A percentile compares a stretch with the other conserved stretches of the same genome.
Conservation (phyloP, 2,888 invertebrate species). For the Drosophila mimetica region DNA sequence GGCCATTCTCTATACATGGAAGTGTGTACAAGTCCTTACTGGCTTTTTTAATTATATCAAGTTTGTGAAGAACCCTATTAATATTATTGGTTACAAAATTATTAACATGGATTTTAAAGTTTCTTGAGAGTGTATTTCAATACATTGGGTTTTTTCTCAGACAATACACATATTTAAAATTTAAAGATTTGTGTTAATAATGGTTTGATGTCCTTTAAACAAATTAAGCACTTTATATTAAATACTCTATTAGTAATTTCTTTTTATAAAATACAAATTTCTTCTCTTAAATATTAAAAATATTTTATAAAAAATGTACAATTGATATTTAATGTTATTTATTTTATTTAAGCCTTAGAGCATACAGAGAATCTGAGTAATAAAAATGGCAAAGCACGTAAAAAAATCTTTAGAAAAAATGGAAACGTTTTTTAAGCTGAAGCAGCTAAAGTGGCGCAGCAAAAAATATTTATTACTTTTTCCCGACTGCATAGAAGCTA, state of each 20-base stretch:
- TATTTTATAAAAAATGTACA: too few relatives aligned
- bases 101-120: background rate
- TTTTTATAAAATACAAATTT: too few relatives aligned
- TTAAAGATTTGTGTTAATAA: too few relatives aligned
- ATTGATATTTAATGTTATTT: too few relatives aligned
- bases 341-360: too few relatives aligned
- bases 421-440: slow-evolving; percentile 46
- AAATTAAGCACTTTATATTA: too few relatives aligned
- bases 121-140: background rate
- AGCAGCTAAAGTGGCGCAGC: slow-evolving; percentile 51
- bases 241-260: too few relatives aligned
- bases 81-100: background rate
- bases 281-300: too few relatives aligned
- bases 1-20: slow-evolving; percentile 5
- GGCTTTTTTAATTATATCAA: background rate
- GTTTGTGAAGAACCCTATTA: background rate
- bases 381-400: slow-evolving; percentile 39
- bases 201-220: too few relatives aligned
- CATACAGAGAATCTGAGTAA: slow-evolving; percentile 19
- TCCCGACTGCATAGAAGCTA: slow-evolving; percentile 23
- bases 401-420: slow-evolving; percentile 37
- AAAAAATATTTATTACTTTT: slow-evolving; percentile 76
- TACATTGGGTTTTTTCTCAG: too few relatives aligned
- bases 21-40: background rate
- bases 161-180: too few relatives aligned